Conservation (phyloP, 30 jellyfish, hydroid and myxozoan species). For the Aurelia coerulea region DNA sequence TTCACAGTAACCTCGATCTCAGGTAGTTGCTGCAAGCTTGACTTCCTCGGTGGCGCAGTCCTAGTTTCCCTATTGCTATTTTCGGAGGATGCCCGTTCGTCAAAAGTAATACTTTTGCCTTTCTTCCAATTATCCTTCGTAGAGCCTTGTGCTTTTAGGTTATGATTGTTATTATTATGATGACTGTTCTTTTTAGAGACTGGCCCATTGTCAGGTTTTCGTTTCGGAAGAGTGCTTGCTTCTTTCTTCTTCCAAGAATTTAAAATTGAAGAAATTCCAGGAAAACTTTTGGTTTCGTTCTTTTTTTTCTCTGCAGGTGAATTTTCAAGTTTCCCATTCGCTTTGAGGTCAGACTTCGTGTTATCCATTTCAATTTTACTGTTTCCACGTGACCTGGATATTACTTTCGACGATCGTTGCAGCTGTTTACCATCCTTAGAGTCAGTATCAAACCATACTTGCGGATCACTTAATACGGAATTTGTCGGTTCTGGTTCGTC, state of each 20-base stretch:
- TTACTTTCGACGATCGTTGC: background rate
- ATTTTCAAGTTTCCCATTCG: background rate
- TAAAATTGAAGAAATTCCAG: constrained; percentile 23
- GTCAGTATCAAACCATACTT: constrained; percentile 70
- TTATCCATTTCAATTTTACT: background rate
- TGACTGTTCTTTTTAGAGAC: background rate
- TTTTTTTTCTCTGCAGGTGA: background rate
- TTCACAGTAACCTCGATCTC: background rate
- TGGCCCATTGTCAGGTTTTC: constrained; percentile 5
- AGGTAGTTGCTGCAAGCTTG: background rate
- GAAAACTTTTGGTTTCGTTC: background rate
- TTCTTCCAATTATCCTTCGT: constrained; percentile 37
- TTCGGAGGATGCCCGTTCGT: background rate
- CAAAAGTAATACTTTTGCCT: constrained; percentile 11
- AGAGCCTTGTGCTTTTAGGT: background rate
- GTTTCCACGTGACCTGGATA: background rate
- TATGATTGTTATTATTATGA: background rate
- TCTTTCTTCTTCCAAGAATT: constrained; percentile 45
- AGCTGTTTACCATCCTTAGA: background rate
- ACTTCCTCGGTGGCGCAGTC: background rate
- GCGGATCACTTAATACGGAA: constrained; percentile 41
- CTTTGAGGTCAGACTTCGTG: background rate
- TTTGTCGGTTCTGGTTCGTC: constrained; percentile 19
- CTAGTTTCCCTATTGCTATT: background rate
- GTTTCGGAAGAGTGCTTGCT: constrained; percentile 36